Evolutionary conservation across 2,797 vertebrate genomes (phyloP).

Genomic region (Coccyzus lansbergi): DNA sequence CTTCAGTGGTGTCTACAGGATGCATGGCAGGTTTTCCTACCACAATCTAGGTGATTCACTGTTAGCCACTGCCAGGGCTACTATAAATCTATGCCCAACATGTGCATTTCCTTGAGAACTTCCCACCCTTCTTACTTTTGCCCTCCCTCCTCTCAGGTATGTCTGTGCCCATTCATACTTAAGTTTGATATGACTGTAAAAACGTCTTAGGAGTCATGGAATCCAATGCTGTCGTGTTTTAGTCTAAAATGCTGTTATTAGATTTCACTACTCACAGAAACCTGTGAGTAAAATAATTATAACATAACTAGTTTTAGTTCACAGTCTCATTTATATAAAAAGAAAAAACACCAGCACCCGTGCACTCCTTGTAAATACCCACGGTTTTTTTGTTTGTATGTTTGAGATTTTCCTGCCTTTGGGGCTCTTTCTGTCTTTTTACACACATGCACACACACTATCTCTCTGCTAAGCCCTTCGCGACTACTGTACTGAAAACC

Average conservation of each 20-base stretch:
- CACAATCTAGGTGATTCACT: background rate
- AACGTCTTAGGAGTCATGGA: background rate
- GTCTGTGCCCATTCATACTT: background rate
- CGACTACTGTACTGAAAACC: background rate
- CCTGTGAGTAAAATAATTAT: background rate
- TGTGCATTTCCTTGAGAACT: background rate
- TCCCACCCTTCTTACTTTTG: background rate
- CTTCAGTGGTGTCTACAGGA: background rate
- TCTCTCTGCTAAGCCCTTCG: background rate
- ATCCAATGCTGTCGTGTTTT: background rate
- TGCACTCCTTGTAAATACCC: too few species aligned
- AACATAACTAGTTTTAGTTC: background rate
- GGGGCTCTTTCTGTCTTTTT: background rate
- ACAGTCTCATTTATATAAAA: background rate
- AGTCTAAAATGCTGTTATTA: background rate
- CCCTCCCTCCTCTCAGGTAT: background rate
- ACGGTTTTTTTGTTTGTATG: background rate
- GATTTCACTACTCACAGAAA: background rate
- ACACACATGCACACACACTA: rapidly evolving
- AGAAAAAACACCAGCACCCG: background rate
- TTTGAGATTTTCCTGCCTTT: background rate
- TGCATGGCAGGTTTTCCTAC: background rate
- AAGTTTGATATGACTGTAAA: background rate
- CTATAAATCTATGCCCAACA: background rate
- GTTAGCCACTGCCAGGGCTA: background rate